Base-by-base conservation (phyloP, 2,888 invertebrate genomes). In the Endotricha flammealis region DNA sequence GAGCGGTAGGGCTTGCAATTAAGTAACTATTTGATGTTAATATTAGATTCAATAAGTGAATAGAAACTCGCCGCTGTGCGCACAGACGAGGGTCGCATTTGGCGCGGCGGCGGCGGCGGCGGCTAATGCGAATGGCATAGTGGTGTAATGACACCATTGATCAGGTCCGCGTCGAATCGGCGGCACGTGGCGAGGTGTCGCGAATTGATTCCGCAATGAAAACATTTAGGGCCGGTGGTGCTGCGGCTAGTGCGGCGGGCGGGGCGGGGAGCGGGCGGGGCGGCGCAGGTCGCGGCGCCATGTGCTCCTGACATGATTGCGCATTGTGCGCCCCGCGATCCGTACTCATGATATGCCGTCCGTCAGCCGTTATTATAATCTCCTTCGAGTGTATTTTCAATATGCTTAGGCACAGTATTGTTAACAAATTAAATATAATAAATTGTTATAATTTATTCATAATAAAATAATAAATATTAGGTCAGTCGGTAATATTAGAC, bases 111-210 rank as follows among this genome's bases (percentile, higher is more conserved):
- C 38, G 34, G 32, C 12, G 32, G n/a, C n/a, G n/a, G n/a, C n/a
- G n/a, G n/a, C 44, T 65, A 71, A 71, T 70, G 46, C 48, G 60
- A 56, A 52, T 61, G 42, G 61, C 53, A 67, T 68, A 32, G 62
- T 48, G 50, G 31, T 49, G 52, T 70, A 69, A 73, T 67, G 68
- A 66, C 53, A 46, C 57, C 49, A 57, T 59, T 62, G 54, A 57
- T 41, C 52, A 52, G 39, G 31, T 29, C 52, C 47, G 50, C 41
- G 33, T 16, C 55, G 47, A 50, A 47, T 48, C 47, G 50, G 42
- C 31, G 46, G 55, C 71, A 69, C 70, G 72, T 71, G 64, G 52
- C 51, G 54, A 40, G 60, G 65, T 58, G 69, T 28, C 47, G 57
- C 66, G 51, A 65, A 66, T 68, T 44, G 50, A 37, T 41, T 32